Percentiles rank a stretch among this genome's conserved stretches.
These are phyloP conservation scores for Seira musarum DNA, from an alignment of 2,888 invertebrate species.

Conservation along the genomic window DNA sequence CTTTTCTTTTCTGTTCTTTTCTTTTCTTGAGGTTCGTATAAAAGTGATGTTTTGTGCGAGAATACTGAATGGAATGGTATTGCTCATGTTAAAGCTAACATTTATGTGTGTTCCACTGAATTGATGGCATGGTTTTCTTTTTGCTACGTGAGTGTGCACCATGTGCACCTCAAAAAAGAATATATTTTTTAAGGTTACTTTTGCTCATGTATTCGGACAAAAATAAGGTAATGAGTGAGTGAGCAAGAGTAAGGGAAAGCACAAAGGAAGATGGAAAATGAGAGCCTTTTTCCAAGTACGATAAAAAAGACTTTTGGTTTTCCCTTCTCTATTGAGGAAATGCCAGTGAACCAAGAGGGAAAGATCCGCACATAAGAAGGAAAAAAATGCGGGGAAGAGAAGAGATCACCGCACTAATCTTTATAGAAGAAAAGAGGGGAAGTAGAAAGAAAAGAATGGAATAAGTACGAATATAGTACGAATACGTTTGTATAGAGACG, in stretches of 20 bases:
- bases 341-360: conserved; percentile 9
- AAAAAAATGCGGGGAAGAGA: conserved; percentile 39
- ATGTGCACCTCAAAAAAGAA: not conserved
- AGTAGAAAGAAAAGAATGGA: conserved; percentile 33
- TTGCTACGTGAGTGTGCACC: not conserved
- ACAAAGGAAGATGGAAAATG: conserved; percentile 34
- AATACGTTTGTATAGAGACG: not conserved
- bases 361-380: not conserved
- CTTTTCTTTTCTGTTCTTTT: not conserved
- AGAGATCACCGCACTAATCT: conserved; percentile 52
- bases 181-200: not conserved
- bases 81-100: not conserved
- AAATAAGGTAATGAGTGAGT: not conserved
- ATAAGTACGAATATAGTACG: conserved; percentile 8
- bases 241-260: conserved; percentile 3
- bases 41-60: not conserved
- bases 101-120: not conserved
- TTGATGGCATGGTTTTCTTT: not conserved
- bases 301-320: conserved; percentile 11
- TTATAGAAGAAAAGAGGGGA: conserved; percentile 9
- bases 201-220: not conserved
- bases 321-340: not conserved
- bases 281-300: conserved; percentile 18
- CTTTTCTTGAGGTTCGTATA: not conserved
- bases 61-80: not conserved